Evolutionary conservation across 2,113 vertebrate species (phyloP).

Genomic region (Symphodus melops): DNA sequence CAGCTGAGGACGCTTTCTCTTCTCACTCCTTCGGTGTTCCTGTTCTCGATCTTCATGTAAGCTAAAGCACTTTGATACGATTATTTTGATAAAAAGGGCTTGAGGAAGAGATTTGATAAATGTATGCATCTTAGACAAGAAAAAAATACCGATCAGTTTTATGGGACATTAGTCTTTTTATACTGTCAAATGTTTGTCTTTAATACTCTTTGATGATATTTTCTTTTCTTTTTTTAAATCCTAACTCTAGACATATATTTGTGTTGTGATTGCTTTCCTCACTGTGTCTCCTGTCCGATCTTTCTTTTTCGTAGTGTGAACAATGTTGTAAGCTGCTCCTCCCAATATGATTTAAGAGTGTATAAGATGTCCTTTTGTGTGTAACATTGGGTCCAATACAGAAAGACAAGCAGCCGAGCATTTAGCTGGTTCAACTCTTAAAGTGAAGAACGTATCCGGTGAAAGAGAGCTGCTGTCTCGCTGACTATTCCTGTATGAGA

Average conservation of each 20-base stretch:
- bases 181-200: constrained; percentile 45
- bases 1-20: constrained; percentile 29
- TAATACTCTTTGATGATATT: constrained; percentile 51
- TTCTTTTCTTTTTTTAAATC: constrained; percentile 33
- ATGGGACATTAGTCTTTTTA: constrained; percentile 8
- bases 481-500: constrained; percentile 38
- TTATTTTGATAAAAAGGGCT: constrained; percentile 67
- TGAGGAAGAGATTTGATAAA: constrained; percentile 51
- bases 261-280: constrained; percentile 36
- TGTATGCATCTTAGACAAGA: constrained; percentile 57
- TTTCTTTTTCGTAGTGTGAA: constrained; percentile 32
- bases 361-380: constrained; percentile 43
- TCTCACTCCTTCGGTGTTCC: constrained; percentile 21
- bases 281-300: constrained; percentile 36
- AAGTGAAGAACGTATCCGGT: not conserved
- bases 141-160: constrained; percentile 22
- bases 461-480: constrained; percentile 12
- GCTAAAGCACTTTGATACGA: constrained; percentile 66
- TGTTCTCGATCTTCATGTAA: constrained; percentile 32
- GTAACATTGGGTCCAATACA: constrained; percentile 44
- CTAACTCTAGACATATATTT: constrained; percentile 32
- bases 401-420: not conserved
- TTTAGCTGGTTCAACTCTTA: not conserved
- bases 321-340: constrained; percentile 29
- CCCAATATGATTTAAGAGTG: constrained; percentile 23